Conservation (phyloP, 2,888 invertebrate species). For the Pycnomerus fuliginosus region DNA sequence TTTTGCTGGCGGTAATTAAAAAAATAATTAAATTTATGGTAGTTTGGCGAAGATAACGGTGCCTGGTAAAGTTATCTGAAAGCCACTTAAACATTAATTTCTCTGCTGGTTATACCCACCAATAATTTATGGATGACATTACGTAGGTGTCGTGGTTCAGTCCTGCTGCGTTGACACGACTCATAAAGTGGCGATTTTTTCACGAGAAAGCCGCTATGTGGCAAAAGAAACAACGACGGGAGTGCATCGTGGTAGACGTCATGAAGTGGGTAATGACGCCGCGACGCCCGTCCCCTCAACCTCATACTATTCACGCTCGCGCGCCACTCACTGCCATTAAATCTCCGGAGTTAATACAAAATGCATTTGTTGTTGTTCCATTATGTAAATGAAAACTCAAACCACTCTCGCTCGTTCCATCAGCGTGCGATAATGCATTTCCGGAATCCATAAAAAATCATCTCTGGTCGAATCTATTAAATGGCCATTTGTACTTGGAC, state of each 20-base stretch:
- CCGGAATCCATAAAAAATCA: slow-evolving; percentile 42
- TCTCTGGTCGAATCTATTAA: slow-evolving; percentile 20
- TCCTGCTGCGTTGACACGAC: slow-evolving; percentile 20
- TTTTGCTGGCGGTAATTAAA: no score
- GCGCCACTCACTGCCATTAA: slow-evolving; percentile 51
- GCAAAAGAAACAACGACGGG: no score
- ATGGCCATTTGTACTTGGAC: no score
- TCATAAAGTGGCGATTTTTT: slow-evolving; percentile 14
- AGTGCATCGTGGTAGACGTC: no score
- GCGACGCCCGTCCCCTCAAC: slow-evolving; percentile 13
- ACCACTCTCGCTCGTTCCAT: slow-evolving; percentile 46
- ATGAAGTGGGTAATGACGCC: slow-evolving; percentile 16
- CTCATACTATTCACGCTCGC: slow-evolving; percentile 19
- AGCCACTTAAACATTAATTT: no score
- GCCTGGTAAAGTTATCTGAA: no score
- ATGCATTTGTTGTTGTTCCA: slow-evolving; percentile 57
- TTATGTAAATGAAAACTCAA: slow-evolving; percentile 56
- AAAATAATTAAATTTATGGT: no score
- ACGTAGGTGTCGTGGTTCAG: slow-evolving; percentile 18
- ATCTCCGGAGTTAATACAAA: slow-evolving; percentile 56
- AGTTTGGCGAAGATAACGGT: no score
- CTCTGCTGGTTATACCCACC: no score
- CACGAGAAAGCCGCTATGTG: no score
- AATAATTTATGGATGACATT: slow-evolving; percentile 14
- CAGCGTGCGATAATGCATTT: slow-evolving; percentile 48